These are phyloP conservation scores for Pomatostomus ruficeps DNA, from an alignment of 2,113 vertebrate species.

Conservation along the genomic window DNA sequence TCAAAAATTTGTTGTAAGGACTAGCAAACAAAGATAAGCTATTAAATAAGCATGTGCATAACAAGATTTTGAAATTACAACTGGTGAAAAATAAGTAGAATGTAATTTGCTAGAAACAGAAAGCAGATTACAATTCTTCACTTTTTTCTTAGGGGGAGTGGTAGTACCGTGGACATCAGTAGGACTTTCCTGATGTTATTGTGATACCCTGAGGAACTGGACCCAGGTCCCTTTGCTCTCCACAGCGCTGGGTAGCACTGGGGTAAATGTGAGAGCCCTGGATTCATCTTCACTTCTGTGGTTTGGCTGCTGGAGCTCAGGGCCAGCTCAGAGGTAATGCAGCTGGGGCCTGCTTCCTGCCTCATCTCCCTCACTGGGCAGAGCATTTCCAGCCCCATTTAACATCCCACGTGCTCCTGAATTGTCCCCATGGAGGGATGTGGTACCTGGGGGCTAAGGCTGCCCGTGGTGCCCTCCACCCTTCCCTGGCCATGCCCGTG, in stretches of 20 bases:
- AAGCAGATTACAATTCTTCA: background rate
- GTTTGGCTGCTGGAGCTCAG: background rate
- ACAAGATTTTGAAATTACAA: background rate
- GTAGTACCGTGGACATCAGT: background rate
- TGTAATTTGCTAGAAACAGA: background rate
- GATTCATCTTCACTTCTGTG: background rate
- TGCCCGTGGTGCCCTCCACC: rapidly evolving
- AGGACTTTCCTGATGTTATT: background rate
- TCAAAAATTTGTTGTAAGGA: background rate
- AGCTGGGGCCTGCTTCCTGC: background rate
- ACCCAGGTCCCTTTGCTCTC: background rate
- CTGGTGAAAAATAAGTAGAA: background rate
- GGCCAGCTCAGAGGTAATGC: background rate
- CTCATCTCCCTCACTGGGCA: rapidly evolving
- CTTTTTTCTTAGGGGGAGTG: background rate
- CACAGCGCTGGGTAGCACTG: no score
- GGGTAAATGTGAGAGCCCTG: background rate
- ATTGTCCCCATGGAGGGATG: background rate
- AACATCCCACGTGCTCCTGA: background rate
- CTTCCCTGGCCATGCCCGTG: rapidly evolving
- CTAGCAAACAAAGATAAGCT: background rate
- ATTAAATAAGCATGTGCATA: background rate
- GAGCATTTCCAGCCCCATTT: background rate
- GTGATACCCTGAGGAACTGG: background rate
- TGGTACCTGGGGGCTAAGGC: rapidly evolving